Evolutionary conservation across 2,797 vertebrate species (phyloP), one percentile per base, ranked within the genome.

Genomic region (Carcharodon carcharias): DNA sequence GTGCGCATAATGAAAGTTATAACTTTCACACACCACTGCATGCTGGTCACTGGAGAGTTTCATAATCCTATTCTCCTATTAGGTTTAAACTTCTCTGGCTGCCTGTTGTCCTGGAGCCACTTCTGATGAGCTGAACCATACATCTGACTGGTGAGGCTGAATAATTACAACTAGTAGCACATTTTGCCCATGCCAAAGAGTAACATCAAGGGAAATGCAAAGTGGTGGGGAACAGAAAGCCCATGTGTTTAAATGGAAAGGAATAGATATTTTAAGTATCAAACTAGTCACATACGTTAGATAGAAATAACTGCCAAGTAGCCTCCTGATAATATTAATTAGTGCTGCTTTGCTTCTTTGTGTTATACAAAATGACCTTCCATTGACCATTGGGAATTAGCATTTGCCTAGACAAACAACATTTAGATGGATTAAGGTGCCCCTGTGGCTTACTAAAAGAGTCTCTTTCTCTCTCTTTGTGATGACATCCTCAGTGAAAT

Each of bases 61-160:
- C 97, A 96, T 98, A 98, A 97, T 98, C 98, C 97, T 97, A 97
- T 97, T 98, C 97, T 96, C 97, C 97, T 97, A 96, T 98, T 97
- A 97, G 97, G 98, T 97, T 97, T 96, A 96, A 96, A 97, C 96
- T 97, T 97, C 98, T 97, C 98, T 96, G 97, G 98, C 97, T 98
- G 97, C 97, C 97, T 97, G 97, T 97, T 97, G 96, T 97, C 97
- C 97, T 97, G 96, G 96, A 97, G 97, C 85, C 97, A 96, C 97
- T 97, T 96, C 97, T 97, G 96, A 97, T 97, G 97, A 97, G 97
- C 89, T 97, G 97, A 97, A 97, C 96, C 97, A 97, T 97, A 97
- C 96, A 96, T 96, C 97, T 97, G 96, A 97, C 96, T 97, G 92
- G 92, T 50, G n/a, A 69, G 40, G 63, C 92, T 69, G 92, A 67